Evolutionary conservation across 1,140 invertebrate genomes (phyloP), one percentile per base, ranked within the genome.

Genomic region (Uloborus diversus): DNA sequence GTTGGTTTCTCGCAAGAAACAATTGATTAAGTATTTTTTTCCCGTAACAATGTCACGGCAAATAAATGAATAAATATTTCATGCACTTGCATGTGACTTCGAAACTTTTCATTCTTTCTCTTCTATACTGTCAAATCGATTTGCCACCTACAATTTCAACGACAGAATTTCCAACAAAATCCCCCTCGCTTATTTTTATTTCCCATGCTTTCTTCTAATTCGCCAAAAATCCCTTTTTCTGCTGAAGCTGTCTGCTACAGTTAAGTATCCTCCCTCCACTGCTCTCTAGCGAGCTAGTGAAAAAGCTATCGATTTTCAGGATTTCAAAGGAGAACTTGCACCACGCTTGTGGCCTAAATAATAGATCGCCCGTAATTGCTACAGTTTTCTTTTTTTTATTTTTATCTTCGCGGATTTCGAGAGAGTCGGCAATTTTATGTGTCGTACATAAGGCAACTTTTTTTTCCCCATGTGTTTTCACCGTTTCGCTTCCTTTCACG

Each of bases 321-420:
- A 28, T 56, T 70, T 32, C 51, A 56, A 56, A 56, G 37, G 51
- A 62, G 57, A 33, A 57, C 70, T 57, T 57, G 32, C 11, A 56
- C 65, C 42, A 49, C 42, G 49, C 30, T 27, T 42, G 56, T 37
- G 37, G 30, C 33, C 70, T 73, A 61, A 73, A 61, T 73, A 73
- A 73, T 73, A 73, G 56, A 73, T 61, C 56, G 17, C 35, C 53
- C 32, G 56, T 73, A 73, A 73, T 73, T 73, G 70, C 70, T 32
- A 42, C 23, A 32, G 20, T 53, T 68, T 53, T 68, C 47, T 13
- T 25, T 68, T 32, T 68, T 51, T 68, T 68, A 11, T 32, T 68
- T 20, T 68, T 68, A 51, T 49, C 11, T 25, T 64, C 27, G 17
- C 20, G 17, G 35, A 23, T 51, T 13, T 57, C 20, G 9, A 7